phyloP scores from a whole-genome alignment of 2,888 invertebrate genomes.

The Oxytorus armatus region DNA sequence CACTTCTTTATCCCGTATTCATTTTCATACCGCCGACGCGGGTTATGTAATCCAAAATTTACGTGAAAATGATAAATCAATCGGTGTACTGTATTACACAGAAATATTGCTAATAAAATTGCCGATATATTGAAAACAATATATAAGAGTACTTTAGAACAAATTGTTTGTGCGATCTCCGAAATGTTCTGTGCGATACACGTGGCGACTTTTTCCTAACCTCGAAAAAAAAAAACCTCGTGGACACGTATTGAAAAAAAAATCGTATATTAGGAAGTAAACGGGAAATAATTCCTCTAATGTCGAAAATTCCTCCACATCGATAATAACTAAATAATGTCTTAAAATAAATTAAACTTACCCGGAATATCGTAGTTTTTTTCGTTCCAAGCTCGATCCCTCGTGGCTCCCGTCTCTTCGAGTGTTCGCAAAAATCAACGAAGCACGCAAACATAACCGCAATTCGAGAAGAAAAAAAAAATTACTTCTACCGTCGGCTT shows the following conservation, averaged over 20 bases:
- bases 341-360: slow-evolving; percentile 31
- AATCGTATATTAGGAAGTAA: background rate
- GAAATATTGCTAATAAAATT: background rate
- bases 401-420: slow-evolving; percentile 20
- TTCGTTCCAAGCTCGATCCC: slow-evolving; percentile 6
- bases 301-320: background rate
- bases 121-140: background rate
- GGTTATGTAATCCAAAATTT: slow-evolving; percentile 58
- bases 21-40: background rate
- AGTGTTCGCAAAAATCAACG: slow-evolving; percentile 20
- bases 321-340: background rate
- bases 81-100: background rate
- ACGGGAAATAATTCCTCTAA: background rate
- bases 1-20: background rate
- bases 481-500: slow-evolving; percentile 5
- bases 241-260: slow-evolving; percentile 1
- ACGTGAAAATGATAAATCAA: background rate
- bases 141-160: background rate
- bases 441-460: slow-evolving; percentile 36
- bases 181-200: slow-evolving; percentile 2
- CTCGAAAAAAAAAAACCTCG: slow-evolving; percentile 31
- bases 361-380: slow-evolving; percentile 22
- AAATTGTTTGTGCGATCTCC: background rate
- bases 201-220: slow-evolving; percentile 38
- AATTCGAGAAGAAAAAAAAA: slow-evolving; percentile 6